Evolutionary conservation across 2,113 vertebrate genomes (phyloP).

Genomic region (Phyllostomus discolor): DNA sequence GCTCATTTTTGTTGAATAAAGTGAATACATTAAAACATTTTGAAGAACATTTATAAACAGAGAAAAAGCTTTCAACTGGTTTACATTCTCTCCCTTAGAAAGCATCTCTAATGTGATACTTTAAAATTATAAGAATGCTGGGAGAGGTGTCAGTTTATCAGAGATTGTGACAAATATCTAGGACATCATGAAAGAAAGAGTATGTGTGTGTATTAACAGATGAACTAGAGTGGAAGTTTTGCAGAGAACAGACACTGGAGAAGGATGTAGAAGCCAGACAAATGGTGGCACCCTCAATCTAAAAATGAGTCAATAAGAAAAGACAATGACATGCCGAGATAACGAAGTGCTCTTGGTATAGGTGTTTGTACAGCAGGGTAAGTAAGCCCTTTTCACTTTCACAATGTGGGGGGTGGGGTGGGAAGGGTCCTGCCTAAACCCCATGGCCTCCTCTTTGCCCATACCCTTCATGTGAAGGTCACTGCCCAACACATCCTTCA

Average conservation of each 20-base stretch:
- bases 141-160: no score
- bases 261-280: neutral
- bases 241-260: neutral
- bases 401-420: rapidly evolving
- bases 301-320: neutral
- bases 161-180: neutral
- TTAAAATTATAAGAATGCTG: neutral
- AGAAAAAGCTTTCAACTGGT: neutral
- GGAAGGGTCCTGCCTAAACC: neutral
- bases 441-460: neutral
- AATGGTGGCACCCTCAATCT: neutral
- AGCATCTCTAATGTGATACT: neutral
- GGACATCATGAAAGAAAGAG: neutral
- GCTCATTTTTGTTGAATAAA: neutral
- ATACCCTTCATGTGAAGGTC: neutral
- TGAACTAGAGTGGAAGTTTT: neutral
- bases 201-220: neutral
- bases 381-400: neutral
- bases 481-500: neutral
- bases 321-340: neutral
- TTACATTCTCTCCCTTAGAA: neutral
- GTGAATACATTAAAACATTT: neutral
- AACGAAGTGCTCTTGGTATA: neutral
- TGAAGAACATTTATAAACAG: neutral
- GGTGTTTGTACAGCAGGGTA: neutral